phyloP scores from a whole-genome alignment of 2,113 vertebrate species.

The Otolemur garnettii region DNA sequence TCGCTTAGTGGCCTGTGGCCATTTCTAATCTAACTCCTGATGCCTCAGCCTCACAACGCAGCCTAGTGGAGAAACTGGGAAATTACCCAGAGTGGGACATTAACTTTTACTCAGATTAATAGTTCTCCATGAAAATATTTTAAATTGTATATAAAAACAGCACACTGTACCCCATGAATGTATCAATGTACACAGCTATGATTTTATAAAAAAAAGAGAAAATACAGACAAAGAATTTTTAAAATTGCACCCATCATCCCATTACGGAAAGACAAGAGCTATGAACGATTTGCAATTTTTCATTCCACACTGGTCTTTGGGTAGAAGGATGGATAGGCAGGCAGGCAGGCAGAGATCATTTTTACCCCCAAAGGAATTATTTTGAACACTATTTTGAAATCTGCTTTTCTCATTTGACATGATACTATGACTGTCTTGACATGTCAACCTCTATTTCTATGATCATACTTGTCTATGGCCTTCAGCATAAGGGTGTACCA shows the following conservation, averaged over 20 bases:
- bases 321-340: background rate
- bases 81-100: background rate
- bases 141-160: too few species aligned
- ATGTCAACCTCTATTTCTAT: background rate
- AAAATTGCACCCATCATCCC: background rate
- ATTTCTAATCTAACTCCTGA: background rate
- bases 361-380: background rate
- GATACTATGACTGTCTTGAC: too few species aligned
- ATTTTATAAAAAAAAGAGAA: background rate
- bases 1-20: fast-evolving
- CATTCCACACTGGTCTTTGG: background rate
- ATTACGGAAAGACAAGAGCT: background rate
- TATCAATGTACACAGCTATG: background rate
- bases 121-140: too few species aligned
- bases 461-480: background rate
- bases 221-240: background rate
- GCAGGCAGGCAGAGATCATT: background rate
- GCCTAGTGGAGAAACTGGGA: background rate
- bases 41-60: background rate
- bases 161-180: too few species aligned
- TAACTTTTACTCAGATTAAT: background rate
- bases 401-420: background rate
- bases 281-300: background rate
- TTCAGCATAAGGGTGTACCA: too few species aligned
- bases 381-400: background rate